Conservation (phyloP, 2,888 invertebrate species). For the Trilocha varians region DNA sequence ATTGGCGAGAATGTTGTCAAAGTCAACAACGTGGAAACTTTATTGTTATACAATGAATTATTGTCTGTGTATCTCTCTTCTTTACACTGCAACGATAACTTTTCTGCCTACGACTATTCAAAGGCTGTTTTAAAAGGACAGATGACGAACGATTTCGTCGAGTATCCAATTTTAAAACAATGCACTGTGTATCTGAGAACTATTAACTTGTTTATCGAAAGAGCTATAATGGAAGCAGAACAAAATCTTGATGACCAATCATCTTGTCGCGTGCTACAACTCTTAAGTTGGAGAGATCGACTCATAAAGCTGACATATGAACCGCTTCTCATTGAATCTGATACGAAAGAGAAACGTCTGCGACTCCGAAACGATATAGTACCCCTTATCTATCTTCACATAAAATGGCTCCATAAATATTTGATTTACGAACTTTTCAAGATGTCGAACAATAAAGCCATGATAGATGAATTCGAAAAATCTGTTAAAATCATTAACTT, state of each 20-base stretch:
- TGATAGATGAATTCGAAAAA: conserved; percentile 22
- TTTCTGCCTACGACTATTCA: conserved; percentile 68
- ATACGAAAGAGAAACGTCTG: conserved; percentile 38
- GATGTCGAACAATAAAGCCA: conserved; percentile 19
- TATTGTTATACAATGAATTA: conserved; percentile 59
- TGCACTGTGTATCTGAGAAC: conserved; percentile 61
- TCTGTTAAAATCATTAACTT: conserved; percentile 21
- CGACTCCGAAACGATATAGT: conserved; percentile 67
- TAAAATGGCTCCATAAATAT: conserved; percentile 82
- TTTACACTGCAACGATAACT: conserved; percentile 20
- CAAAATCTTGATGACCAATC: conserved; percentile 38
- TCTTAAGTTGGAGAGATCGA: conserved; percentile 70
- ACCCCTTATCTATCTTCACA: conserved; percentile 78
- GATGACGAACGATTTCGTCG: conserved; percentile 59
- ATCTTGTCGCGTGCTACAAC: conserved; percentile 52
- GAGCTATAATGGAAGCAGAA: conserved; percentile 33
- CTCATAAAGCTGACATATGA: conserved; percentile 52
- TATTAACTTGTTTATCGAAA: conserved; percentile 56
- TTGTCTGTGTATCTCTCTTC: conserved; percentile 22
- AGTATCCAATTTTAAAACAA: conserved; percentile 69
- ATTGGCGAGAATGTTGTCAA: conserved; percentile 18
- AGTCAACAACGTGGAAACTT: conserved; percentile 46
- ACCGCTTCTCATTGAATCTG: conserved; percentile 37
- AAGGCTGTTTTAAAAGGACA: conserved; percentile 50
- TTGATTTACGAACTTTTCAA: conserved; percentile 49